Conservation (phyloP, 2,113 vertebrate species). For the Donacobius atricapilla region DNA sequence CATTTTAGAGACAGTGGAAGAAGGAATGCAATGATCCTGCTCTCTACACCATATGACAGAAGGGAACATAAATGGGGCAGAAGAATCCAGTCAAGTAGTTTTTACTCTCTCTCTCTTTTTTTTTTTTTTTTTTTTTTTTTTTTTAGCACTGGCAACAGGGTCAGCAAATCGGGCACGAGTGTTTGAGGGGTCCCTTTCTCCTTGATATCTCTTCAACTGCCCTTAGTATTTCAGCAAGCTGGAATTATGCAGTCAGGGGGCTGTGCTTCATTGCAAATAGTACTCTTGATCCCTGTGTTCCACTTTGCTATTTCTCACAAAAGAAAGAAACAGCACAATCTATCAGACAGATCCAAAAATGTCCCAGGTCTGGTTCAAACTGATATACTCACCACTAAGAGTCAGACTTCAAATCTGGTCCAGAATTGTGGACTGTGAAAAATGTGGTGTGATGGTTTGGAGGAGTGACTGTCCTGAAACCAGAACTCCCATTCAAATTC, state of each 20-base stretch:
- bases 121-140: rapidly evolving
- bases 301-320: neutral
- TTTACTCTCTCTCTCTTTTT: neutral
- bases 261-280: neutral
- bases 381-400: neutral
- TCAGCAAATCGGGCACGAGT: neutral
- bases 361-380: neutral
- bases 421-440: neutral
- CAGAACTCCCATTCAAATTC: neutral
- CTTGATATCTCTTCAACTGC: neutral
- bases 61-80: neutral
- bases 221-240: neutral
- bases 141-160: neutral
- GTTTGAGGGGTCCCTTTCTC: neutral
- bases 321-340: neutral
- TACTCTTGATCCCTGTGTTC: neutral
- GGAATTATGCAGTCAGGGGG: neutral
- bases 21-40: neutral
- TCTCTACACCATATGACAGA: neutral
- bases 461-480: neutral
- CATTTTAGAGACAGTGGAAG: neutral
- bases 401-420: neutral
- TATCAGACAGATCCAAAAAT: neutral
- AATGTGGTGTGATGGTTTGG: neutral
- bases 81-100: neutral